A percentile compares a stretch with the other conserved stretches of the same genome.
These are phyloP conservation scores for Conistra vaccinii DNA, from an alignment of 2,888 invertebrate species.

Conservation along the genomic window DNA sequence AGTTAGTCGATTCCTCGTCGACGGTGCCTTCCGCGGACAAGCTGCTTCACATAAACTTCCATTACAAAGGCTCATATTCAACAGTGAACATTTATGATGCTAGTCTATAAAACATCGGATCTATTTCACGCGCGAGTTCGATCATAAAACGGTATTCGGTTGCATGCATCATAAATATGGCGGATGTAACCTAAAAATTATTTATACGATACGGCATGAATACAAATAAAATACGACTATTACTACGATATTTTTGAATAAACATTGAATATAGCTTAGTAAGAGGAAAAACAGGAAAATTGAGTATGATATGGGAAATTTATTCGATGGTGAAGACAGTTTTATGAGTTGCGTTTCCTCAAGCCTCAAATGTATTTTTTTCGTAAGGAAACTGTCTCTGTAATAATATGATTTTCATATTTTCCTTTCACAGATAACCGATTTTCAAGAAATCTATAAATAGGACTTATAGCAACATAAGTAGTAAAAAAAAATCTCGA, in stretches of 20 bases:
- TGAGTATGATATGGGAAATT: not conserved
- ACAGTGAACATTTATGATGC: constrained; percentile 1
- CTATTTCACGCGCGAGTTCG: constrained; percentile 4
- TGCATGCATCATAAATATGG: constrained; percentile 25
- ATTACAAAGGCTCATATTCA: not conserved
- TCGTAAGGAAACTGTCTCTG: not conserved
- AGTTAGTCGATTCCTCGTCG: too few relatives aligned
- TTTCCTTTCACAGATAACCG: not conserved
- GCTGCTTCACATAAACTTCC: not conserved
- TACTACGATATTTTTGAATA: constrained; percentile 10
- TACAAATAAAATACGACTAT: constrained; percentile 27
- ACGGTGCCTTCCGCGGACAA: too few relatives aligned
- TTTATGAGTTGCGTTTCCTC: constrained; percentile 15
- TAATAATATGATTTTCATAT: constrained; percentile 16
- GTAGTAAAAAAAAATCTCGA: not conserved
- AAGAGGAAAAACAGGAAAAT: constrained; percentile 31
- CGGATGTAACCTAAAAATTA: constrained; percentile 8
- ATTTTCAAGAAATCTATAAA: not conserved
- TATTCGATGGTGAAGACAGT: constrained; percentile 40
- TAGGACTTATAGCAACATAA: not conserved
- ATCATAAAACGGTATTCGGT: constrained; percentile 26
- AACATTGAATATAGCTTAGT: constrained; percentile 11
- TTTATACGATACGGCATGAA: constrained; percentile 6
- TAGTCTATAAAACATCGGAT: not conserved
- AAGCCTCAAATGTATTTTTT: not conserved